Evolutionary conservation across 2,113 vertebrate species (phyloP).

Genomic region (Gavialis gangeticus): DNA sequence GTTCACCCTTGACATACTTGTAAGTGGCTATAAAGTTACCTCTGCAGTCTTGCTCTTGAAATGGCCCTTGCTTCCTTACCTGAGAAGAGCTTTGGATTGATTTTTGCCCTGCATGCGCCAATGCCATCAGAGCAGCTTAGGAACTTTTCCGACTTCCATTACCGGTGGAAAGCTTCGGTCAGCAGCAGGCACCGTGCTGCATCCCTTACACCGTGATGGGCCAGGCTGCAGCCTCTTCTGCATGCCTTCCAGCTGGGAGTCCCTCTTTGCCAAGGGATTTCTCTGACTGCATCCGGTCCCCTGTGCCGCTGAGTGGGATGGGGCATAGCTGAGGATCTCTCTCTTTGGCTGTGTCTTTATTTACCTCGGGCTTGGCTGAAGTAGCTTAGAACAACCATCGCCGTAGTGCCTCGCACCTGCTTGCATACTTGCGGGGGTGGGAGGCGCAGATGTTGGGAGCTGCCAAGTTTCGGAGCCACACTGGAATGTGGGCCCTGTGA

Average conservation of each 20-base stretch:
- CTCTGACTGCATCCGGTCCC: accelerated
- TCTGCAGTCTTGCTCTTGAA: background rate
- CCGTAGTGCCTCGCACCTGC: slow-evolving; percentile 66
- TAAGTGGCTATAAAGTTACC: too few relatives aligned
- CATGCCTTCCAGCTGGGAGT: background rate
- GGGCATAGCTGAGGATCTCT: background rate
- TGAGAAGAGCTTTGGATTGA: background rate
- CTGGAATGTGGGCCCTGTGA: slow-evolving; percentile 37
- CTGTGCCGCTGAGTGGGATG: accelerated
- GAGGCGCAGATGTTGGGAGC: slow-evolving; percentile 72
- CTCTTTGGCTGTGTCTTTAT: background rate
- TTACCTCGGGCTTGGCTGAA: background rate
- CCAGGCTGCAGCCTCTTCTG: background rate
- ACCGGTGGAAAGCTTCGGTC: background rate
- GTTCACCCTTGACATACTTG: too few relatives aligned
- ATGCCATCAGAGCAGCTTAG: background rate
- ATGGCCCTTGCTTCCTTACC: background rate
- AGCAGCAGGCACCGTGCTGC: background rate
- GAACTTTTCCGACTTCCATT: background rate
- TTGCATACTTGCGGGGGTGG: slow-evolving; percentile 71
- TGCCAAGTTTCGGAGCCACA: slow-evolving; percentile 45
- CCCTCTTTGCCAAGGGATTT: background rate
- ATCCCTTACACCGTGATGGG: background rate
- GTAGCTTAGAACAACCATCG: slow-evolving; percentile 15
- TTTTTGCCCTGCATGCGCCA: accelerated